Percentiles rank a stretch among this genome's conserved stretches.
These are phyloP conservation scores for Ametastegia equiseti DNA, from an alignment of 2,888 invertebrate species.

Conservation along the genomic window DNA sequence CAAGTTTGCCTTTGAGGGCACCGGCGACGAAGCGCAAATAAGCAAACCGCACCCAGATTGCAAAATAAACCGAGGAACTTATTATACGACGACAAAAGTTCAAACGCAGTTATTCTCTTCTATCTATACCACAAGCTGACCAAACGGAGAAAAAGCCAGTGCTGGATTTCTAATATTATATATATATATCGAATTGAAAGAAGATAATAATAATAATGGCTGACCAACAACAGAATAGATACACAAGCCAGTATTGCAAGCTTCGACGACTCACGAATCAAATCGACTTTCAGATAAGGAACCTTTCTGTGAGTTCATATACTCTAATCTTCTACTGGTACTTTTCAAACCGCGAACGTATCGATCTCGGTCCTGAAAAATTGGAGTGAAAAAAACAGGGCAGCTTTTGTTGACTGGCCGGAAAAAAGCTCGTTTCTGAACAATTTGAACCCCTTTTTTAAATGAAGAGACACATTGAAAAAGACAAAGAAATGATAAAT, in stretches of 20 bases:
- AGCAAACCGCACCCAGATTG: too few species aligned
- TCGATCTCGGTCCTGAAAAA: neutral
- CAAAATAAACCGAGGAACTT: neutral
- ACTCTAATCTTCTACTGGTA: neutral
- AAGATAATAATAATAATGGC: constrained; percentile 60
- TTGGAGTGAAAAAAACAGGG: neutral
- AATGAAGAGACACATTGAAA: too few species aligned
- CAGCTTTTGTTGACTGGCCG: neutral
- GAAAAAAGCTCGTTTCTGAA: neutral
- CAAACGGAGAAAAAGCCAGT: too few species aligned
- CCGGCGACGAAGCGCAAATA: neutral
- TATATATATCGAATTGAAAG: too few species aligned
- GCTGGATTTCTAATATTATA: neutral
- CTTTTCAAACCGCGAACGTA: neutral
- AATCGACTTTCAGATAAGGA: constrained; percentile 65
- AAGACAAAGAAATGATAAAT: too few species aligned
- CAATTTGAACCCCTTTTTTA: too few species aligned
- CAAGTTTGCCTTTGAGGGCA: constrained; percentile 15
- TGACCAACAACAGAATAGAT: constrained; percentile 57
- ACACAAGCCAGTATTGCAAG: constrained; percentile 68
- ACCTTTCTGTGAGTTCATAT: constrained; percentile 67
- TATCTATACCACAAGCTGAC: neutral
- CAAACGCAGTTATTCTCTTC: neutral
- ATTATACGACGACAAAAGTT: neutral
- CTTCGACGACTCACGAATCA: constrained; percentile 67